These are phyloP conservation scores for Larimichthys polyactis DNA, from an alignment of 2,113 vertebrate genomes.

Conservation along the genomic window DNA sequence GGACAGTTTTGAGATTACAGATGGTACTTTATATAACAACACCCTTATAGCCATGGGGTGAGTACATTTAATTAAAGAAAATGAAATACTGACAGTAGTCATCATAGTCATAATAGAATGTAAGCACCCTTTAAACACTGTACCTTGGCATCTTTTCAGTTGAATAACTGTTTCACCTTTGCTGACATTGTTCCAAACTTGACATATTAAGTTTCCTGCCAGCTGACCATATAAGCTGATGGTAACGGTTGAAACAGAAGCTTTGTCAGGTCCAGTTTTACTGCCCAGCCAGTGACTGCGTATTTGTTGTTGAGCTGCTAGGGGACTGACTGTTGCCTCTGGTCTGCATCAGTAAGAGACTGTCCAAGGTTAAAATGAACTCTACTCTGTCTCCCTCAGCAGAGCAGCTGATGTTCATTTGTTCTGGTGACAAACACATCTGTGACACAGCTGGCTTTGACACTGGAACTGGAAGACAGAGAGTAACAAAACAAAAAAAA, in stretches of 20 bases:
- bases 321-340: background rate
- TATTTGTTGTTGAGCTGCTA: too few relatives aligned
- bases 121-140: too few relatives aligned
- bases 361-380: conserved; percentile 36
- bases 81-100: too few relatives aligned
- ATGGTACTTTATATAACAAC: too few relatives aligned
- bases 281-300: too few relatives aligned
- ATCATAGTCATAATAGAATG: too few relatives aligned
- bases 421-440: conserved; percentile 51
- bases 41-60: too few relatives aligned
- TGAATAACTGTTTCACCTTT: background rate
- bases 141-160: conserved; percentile 40
- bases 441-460: conserved; percentile 36
- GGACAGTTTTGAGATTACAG: too few relatives aligned
- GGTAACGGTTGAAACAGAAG: background rate
- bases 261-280: background rate
- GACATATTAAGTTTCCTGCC: conserved; percentile 42
- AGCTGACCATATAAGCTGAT: conserved; percentile 42
- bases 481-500: background rate
- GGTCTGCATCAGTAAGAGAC: background rate
- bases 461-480: conserved; percentile 38
- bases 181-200: conserved; percentile 45
- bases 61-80: too few relatives aligned
- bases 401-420: conserved; percentile 48
- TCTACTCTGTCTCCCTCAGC: conserved; percentile 39